phyloP scores from a whole-genome alignment of 2,113 vertebrate genomes.

The Notarius lentiginosus region DNA sequence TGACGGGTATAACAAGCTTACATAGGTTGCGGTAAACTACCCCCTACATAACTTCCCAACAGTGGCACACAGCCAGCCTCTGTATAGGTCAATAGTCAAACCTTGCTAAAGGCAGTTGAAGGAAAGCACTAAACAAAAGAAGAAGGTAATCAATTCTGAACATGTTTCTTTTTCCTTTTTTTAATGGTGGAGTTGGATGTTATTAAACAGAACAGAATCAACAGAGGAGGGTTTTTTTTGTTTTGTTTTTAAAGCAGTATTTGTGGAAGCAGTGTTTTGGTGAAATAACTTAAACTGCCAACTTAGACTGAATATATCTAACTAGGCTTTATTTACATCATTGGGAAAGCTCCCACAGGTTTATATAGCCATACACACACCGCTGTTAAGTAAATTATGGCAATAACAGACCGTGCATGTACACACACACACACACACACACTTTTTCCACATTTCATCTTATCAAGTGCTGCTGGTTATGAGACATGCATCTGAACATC shows the following conservation, averaged over 20 bases:
- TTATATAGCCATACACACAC: neutral
- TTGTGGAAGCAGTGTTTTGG: neutral
- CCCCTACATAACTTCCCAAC: conserved; percentile 23
- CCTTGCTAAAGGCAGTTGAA: neutral
- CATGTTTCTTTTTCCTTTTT: neutral
- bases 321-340: neutral
- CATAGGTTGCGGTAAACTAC: conserved; percentile 30
- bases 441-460: neutral
- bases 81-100: conserved; percentile 26
- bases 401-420: neutral
- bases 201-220: neutral
- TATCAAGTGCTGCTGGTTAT: neutral
- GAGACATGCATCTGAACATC: neutral
- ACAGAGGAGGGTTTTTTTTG: neutral
- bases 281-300: neutral
- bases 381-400: neutral
- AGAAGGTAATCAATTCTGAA: neutral
- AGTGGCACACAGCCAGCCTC: neutral
- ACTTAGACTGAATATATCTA: neutral
- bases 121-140: conserved; percentile 1
- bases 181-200: neutral
- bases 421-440: neutral
- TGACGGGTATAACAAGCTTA: conserved; percentile 37
- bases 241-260: neutral
- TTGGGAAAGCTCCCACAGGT: neutral